These are phyloP conservation scores for Drosophila subobscura DNA, from an alignment of 1,140 invertebrate species.

Conservation along the genomic window DNA sequence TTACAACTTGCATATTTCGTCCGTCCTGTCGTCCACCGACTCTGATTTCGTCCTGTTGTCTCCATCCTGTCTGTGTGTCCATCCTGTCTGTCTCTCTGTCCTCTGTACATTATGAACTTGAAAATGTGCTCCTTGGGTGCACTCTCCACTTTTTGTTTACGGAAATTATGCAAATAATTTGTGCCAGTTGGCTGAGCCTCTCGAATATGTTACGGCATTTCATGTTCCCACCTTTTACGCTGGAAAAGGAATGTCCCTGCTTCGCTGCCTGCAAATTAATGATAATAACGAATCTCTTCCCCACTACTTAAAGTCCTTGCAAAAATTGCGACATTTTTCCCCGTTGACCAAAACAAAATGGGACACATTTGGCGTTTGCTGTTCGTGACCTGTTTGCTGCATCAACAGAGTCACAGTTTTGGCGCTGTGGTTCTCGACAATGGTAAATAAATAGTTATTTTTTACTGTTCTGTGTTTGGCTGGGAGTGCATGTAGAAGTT, in stretches of 20 bases:
- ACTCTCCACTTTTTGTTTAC: constrained; percentile 49
- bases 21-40: too few species aligned
- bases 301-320: constrained; percentile 1
- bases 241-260: constrained; percentile 21
- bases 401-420: constrained; percentile 64
- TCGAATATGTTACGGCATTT: constrained; percentile 60
- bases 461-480: not conserved
- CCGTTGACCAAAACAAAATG: constrained; percentile 39
- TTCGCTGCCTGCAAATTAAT: constrained; percentile 7
- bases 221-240: constrained; percentile 7
- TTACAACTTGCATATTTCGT: constrained; percentile 38
- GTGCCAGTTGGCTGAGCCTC: constrained; percentile 61
- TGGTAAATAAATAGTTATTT: constrained; percentile 45
- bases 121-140: constrained; percentile 46
- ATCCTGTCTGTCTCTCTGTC: constrained; percentile 9
- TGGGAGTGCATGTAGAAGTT: too few species aligned
- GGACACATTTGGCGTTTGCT: constrained; percentile 63
- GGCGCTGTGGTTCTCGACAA: constrained; percentile 47
- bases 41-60: not conserved
- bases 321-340: constrained; percentile 9
- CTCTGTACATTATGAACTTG: constrained; percentile 67
- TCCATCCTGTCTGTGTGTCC: constrained; percentile 1
- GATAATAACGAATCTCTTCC: constrained; percentile 15
- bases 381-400: constrained; percentile 66
- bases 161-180: constrained; percentile 81